Base-by-base conservation (phyloP, 35 echinoderm and acorn worm genomes). In the Patiria miniata region DNA sequence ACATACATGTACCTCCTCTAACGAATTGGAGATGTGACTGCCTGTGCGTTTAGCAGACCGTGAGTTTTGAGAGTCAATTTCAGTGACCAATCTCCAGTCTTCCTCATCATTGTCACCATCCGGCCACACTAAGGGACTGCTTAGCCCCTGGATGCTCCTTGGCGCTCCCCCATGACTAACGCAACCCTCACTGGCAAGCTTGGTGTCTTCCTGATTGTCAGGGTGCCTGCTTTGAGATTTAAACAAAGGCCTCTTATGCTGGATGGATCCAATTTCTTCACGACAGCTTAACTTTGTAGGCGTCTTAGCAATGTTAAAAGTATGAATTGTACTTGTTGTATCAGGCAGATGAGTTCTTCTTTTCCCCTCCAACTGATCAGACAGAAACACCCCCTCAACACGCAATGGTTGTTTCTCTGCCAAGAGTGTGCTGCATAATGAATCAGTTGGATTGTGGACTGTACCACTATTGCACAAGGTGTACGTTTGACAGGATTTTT, bases 61-160 rank as follows among this genome's bases (percentile, higher is more conserved):
- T 73, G 34, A 32, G 26, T 34, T 34, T 14, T 36, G 65, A 73
- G 21, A 73, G 34, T 30, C 26, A 23, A 73, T 47, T 47, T 47
- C 42, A 47, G 42, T 12, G 12, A 12, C 65, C 34, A 36, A 10
- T 34, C 5, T 73, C 65, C 65, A 26, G 34, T 34, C 23, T 32
- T 73, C 65, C 65, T 36, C 65, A 1, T 73, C 65, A 26, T 73
- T 34, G 2, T 1, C 65, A 73, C 12, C 42, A 47, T 47, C 42
- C 12, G 65, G 65, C 30, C 65, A 73, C 65, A 73, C 65, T 23
- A 73, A 23, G 29, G 65, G 65, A 73, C 65, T 73, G 65, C 26
- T 73, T 34, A 23, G 29, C 65, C 21, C 65, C 42, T 36, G 65
- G 10, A 30, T 73, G 10, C 65, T 23, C 65, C 26, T 32, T 22